These are phyloP conservation scores for Anoplius nigerrimus DNA, from an alignment of 2,888 invertebrate species.

Conservation along the genomic window DNA sequence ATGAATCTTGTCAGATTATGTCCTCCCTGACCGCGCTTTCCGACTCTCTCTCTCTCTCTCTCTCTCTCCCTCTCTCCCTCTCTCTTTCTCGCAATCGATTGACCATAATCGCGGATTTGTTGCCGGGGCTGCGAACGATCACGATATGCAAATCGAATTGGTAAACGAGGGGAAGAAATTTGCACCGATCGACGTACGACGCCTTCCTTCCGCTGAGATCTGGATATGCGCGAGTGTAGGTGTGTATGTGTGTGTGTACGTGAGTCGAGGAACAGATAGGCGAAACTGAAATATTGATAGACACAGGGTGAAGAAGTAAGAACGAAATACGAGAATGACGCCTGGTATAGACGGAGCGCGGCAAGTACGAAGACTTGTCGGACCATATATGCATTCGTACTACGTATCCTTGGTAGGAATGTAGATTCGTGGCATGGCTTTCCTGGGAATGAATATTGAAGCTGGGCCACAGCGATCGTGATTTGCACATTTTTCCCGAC, in stretches of 20 bases:
- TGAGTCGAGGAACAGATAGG: background rate
- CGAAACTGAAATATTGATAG: too few species aligned
- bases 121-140: constrained; percentile 15
- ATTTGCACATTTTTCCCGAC: too few species aligned
- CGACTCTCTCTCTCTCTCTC: constrained; percentile 2
- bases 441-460: too few species aligned
- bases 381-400: too few species aligned
- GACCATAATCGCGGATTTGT: constrained; percentile 27
- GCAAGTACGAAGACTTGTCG: too few species aligned
- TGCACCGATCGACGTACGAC: constrained; percentile 6
- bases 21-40: constrained; percentile 9
- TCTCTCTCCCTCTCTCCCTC: background rate
- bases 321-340: too few species aligned
- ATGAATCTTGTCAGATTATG: constrained; percentile 28
- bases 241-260: background rate
- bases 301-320: too few species aligned
- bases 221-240: too few species aligned
- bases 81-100: background rate
- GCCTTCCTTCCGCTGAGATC: background rate
- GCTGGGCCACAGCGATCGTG: too few species aligned
- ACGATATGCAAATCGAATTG: constrained; percentile 35
- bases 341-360: too few species aligned
- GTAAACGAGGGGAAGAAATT: constrained; percentile 15
- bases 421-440: too few species aligned
- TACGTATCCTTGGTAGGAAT: too few species aligned